A percentile compares a stretch with the other conserved stretches of the same genome.
Conservation (phyloP, 2,797 vertebrate genomes). For the Meda fulgida region DNA sequence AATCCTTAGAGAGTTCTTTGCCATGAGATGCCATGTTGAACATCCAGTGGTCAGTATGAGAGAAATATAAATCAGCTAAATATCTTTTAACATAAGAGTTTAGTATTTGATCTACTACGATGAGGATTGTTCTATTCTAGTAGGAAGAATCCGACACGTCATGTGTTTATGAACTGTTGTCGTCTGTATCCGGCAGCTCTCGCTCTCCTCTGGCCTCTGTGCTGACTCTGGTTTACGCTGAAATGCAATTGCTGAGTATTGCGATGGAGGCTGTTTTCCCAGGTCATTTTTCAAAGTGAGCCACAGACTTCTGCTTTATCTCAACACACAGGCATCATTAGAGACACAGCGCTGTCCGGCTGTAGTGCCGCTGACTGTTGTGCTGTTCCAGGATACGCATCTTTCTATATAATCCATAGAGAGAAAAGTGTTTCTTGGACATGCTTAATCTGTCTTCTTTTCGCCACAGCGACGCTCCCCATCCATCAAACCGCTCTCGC, state of each 20-base stretch:
- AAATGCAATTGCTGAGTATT: slow-evolving; percentile 55
- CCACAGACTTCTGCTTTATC: slow-evolving; percentile 37
- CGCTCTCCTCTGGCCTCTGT: slow-evolving; percentile 18
- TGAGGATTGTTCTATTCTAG: too few relatives aligned
- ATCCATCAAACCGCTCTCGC: slow-evolving; percentile 48
- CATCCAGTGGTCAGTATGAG: too few relatives aligned
- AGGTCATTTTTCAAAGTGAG: slow-evolving; percentile 59
- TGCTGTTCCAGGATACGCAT: slow-evolving; percentile 34
- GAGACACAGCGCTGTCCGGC: slow-evolving; percentile 28
- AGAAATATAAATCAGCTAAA: too few relatives aligned
- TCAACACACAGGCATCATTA: slow-evolving; percentile 53
- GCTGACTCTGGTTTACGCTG: slow-evolving; percentile 44
- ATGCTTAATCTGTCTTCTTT: slow-evolving; percentile 58
- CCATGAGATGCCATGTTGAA: too few relatives aligned
- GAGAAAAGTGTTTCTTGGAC: slow-evolving; percentile 46
- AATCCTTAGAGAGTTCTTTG: too few relatives aligned
- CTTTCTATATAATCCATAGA: slow-evolving; percentile 48
- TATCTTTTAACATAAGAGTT: background rate
- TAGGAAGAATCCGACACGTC: background rate
- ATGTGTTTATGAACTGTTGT: background rate
- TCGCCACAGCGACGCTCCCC: slow-evolving; percentile 39
- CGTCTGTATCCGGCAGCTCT: background rate
- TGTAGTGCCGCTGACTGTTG: slow-evolving; percentile 25
- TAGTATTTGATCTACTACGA: background rate
- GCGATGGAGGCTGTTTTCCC: slow-evolving; percentile 43